Evolutionary conservation across 2,797 vertebrate genomes (phyloP), one percentile per base, ranked within the genome.

Genomic region (Darevskia mixta): DNA sequence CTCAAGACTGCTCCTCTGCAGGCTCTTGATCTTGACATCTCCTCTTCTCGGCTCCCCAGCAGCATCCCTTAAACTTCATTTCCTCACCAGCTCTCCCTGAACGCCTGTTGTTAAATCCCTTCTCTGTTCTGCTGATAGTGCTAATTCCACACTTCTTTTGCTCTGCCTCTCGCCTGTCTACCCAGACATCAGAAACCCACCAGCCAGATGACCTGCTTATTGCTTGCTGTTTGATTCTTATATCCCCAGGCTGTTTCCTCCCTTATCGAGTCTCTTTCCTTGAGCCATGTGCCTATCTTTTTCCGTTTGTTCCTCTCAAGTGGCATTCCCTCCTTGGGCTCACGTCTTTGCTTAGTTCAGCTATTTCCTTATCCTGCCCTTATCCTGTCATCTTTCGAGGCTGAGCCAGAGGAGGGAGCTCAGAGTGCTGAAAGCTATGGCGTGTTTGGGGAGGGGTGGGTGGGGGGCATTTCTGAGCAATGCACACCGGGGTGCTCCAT

Each of bases 401-500:
- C 27, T 13, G n/a, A 83, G 35, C 35, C 94, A 93, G 90, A 88
- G 93, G 93, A 92, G 93, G 91, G 94, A 91, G 91, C 93, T 93
- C 90, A 89, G 66, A 79, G 88, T 89, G 80, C 88, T 32, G 79
- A 55, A 80, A 80, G 87, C 64, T 15, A 15, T 13, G 32, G n/a
- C 32, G 38, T 71, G 3, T 11, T 18, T 43, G n/a, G 5, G 8
- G 13, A n/a, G 29, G 32, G 32, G 11, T 20, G 29, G 13, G 6
- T 4, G 27, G 25, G 7, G 71, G 61, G 20, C 9, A 27, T 20
- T 64, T 23, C 69, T 43, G 84, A 78, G n/a, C 11, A 77, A 66
- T 29, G 29, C 5, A 35, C 67, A 43, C 27, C 66, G 66, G n/a
- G 43, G 43, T 6, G 25, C 41, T 77, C n/a, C 61, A 15, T 10